These are phyloP conservation scores for Melospiza melodia DNA, from an alignment of 2,113 vertebrate genomes.

Conservation along the genomic window DNA sequence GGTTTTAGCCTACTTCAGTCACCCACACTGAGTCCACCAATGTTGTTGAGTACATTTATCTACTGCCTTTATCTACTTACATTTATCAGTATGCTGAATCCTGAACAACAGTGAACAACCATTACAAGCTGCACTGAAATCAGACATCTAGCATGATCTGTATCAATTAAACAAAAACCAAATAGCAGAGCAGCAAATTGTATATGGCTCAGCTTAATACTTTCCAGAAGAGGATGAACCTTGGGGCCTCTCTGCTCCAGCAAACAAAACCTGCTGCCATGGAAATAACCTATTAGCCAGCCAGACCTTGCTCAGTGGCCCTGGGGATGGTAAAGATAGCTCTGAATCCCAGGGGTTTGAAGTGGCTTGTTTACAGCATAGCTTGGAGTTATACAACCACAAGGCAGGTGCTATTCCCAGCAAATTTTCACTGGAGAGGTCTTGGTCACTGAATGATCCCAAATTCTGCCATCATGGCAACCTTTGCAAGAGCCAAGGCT, in stretches of 20 bases:
- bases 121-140: not conserved
- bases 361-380: slow-evolving; percentile 29
- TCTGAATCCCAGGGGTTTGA: not conserved
- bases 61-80: not conserved
- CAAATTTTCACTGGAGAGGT: not conserved
- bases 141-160: not conserved
- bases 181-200: not conserved
- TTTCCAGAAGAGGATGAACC: not conserved
- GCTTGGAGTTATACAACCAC: not conserved
- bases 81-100: not conserved
- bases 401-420: not conserved
- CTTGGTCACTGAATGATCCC: not conserved
- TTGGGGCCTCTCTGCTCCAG: not conserved
- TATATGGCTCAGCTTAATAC: not conserved
- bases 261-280: not conserved
- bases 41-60: not conserved
- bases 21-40: not conserved
- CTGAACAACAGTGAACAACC: not conserved
- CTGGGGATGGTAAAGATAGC: not conserved
- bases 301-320: not conserved
- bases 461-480: not conserved
- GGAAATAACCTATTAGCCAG: slow-evolving; percentile 5
- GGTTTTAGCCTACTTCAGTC: not conserved
- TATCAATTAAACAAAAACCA: not conserved
- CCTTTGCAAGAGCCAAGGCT: not conserved